phyloP scores from a whole-genome alignment of 2,797 vertebrate genomes.

The Novumbra hubbsi region DNA sequence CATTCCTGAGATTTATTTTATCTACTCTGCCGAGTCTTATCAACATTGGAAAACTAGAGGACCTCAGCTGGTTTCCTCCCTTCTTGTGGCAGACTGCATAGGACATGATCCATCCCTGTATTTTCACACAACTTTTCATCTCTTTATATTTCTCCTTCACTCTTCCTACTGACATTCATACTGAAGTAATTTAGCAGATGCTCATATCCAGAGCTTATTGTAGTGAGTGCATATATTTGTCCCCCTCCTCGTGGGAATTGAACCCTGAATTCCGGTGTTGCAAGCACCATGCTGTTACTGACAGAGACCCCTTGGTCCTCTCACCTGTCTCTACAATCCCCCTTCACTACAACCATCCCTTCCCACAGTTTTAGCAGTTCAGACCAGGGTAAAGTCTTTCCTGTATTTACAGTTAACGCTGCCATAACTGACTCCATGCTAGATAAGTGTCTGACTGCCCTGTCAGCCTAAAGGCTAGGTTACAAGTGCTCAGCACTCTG shows the following conservation, averaged over 20 bases:
- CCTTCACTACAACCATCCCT: background rate
- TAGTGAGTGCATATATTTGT: too few species aligned
- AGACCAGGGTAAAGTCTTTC: slow-evolving; percentile 57
- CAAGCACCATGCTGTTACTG: too few species aligned
- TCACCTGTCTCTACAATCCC: background rate
- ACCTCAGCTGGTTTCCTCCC: background rate
- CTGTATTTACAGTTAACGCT: slow-evolving; percentile 55
- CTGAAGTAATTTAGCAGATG: too few species aligned
- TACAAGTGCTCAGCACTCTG: slow-evolving; percentile 29
- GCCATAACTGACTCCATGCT: slow-evolving; percentile 17
- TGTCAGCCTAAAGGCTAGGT: too few species aligned
- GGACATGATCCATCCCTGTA: slow-evolving; percentile 2
- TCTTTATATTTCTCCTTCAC: slow-evolving; percentile 1
- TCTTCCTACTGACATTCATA: slow-evolving; percentile 3
- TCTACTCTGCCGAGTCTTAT: slow-evolving; percentile 3
- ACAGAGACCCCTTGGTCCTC: background rate
- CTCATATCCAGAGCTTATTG: too few species aligned
- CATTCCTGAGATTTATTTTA: background rate
- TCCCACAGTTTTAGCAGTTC: slow-evolving; percentile 23
- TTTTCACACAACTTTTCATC: slow-evolving; percentile 53
- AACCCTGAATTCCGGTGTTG: too few species aligned
- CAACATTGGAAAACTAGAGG: background rate
- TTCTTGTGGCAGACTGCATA: background rate
- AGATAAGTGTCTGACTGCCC: slow-evolving; percentile 12
- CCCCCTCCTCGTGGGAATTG: background rate